Base-by-base conservation (phyloP, 2,888 invertebrate species). In the Sisyra nigra region DNA sequence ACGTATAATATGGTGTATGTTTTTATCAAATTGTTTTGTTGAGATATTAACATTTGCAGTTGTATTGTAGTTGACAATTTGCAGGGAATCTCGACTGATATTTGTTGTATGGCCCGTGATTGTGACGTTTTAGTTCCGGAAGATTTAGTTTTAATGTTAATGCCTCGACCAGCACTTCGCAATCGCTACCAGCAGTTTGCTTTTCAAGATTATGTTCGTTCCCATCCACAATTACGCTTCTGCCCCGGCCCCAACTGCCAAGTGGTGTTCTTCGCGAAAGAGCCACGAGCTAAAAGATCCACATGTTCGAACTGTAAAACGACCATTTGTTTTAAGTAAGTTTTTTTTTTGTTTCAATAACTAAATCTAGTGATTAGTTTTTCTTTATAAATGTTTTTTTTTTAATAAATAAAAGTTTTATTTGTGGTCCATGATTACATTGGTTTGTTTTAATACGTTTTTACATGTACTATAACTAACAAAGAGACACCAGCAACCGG, bases 191-290 rank as follows among this genome's bases (percentile, higher is more conserved):
- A 94, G 57, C 86, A 89, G 55, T 91, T 94, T 61, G 84, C 91
- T 56, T 97, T 96, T 62, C 82, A 85, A 58, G 97, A 97, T 65
- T 91, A 92, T 67, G 93, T 98, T 1, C 87, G 86, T 62, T 85
- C 88, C 40, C 89, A 91, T 65, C 89, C 94, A 48, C 76, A 84
- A 59, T 66, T 91, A 47, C 72, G 91, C 55, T 94, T 92, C 62
- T 96, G 96, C 62, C 93, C 96, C 34, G 96, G 96, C 32, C 86
- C 91, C 45, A 94, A 96, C 67, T 97, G 97, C 69, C 81, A 83
- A 64, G 76, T 80, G 61, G 80, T 98, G 50, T 79, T 91, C 57
- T 78, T 82, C 55, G 88, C 93, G 38, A 79, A 80, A 59, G 84
- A 87, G 56, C 68, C 72, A 38, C 76, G 76, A 57, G 82, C 88